phyloP scores from a whole-genome alignment of 2,797 vertebrate species.

The Iguana delicatissima region DNA sequence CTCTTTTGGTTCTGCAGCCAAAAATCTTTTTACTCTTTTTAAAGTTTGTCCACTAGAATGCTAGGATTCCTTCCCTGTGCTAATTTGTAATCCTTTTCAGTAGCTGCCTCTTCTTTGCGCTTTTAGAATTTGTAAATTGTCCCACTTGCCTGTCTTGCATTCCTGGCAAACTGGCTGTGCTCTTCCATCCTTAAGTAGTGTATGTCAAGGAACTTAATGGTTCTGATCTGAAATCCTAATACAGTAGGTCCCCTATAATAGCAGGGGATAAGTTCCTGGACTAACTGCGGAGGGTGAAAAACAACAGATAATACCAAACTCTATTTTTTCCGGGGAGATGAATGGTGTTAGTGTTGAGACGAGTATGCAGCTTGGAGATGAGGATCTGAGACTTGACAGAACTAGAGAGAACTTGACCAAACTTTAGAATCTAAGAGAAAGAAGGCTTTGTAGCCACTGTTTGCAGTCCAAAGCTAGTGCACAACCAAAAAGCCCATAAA shows the following conservation, averaged over 20 bases:
- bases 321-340: no score
- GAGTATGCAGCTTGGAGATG: no score
- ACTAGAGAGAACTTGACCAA: no score
- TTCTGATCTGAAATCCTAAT: constrained; percentile 48
- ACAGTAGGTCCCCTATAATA: not conserved
- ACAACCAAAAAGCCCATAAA: no score
- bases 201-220: rapidly evolving
- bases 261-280: no score
- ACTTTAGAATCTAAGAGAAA: no score
- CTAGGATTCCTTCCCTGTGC: constrained; percentile 7
- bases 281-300: no score
- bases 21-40: not conserved
- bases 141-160: constrained; percentile 48
- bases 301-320: no score
- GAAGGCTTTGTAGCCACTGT: no score
- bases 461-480: no score
- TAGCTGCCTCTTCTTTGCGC: constrained; percentile 37
- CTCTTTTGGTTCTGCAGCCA: constrained; percentile 32
- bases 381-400: no score
- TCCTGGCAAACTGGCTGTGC: constrained; percentile 2
- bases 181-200: constrained; percentile 24
- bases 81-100: constrained; percentile 57
- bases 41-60: not conserved
- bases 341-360: no score
- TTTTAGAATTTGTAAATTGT: constrained; percentile 52